These are phyloP conservation scores for Arenaria interpres DNA, from an alignment of 2,113 vertebrate species.

Conservation along the genomic window DNA sequence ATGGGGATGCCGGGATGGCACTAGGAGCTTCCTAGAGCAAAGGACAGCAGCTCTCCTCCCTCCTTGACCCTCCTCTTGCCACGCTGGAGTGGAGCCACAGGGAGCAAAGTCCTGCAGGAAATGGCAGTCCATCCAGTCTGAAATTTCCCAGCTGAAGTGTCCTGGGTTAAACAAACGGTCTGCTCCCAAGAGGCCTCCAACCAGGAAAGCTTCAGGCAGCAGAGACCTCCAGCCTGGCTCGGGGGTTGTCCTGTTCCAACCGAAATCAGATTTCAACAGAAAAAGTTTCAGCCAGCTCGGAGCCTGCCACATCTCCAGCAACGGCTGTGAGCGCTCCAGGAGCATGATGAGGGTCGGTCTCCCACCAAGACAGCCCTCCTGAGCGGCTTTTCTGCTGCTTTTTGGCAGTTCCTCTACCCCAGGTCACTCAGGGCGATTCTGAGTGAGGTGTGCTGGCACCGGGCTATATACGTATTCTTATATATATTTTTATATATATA, in stretches of 20 bases:
- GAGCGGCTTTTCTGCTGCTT: not conserved
- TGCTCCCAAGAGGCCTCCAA: not conserved
- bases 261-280: not conserved
- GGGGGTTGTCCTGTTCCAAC: not conserved
- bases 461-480: not conserved
- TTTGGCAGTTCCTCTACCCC: not conserved
- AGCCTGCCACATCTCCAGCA: not conserved
- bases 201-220: not conserved
- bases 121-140: not conserved
- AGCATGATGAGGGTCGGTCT: no score
- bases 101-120: not conserved
- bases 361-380: not conserved
- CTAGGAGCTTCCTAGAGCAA: not conserved
- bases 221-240: not conserved
- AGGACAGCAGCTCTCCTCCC: not conserved
- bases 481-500: not conserved
- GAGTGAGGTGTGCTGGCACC: not conserved
- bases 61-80: not conserved
- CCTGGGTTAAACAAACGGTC: not conserved
- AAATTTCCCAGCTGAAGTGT: not conserved
- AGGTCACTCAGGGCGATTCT: rapidly evolving
- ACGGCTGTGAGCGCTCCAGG: not conserved
- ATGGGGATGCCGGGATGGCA: not conserved
- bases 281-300: not conserved
- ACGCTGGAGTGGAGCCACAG: rapidly evolving